Conservation (phyloP, 2,888 invertebrate genomes). For the Drosophila stalkeri region DNA sequence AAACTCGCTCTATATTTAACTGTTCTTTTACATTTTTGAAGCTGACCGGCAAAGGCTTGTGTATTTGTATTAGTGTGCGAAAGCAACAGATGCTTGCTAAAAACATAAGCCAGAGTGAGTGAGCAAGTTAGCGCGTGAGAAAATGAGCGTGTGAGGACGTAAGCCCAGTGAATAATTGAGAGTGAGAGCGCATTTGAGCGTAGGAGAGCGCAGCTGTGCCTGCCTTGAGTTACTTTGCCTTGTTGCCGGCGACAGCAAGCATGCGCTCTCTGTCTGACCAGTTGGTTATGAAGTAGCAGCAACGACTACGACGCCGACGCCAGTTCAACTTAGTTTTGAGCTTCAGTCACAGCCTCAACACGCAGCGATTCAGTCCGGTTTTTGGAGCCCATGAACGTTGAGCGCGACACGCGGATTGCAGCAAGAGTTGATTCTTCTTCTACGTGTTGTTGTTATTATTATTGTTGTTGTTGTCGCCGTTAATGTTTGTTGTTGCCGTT, state of each 20-base stretch:
- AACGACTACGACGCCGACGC: conserved; percentile 34
- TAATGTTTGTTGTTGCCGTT: conserved; percentile 18
- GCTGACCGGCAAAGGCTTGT: conserved; percentile 15
- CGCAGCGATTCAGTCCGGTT: conserved; percentile 80
- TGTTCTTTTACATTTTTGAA: conserved; percentile 12
- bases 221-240: conserved; percentile 32
- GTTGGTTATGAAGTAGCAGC: conserved; percentile 32
- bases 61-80: conserved; percentile 35
- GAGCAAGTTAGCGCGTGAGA: conserved; percentile 1
- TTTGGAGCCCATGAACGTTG: conserved; percentile 78
- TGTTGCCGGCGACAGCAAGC: conserved; percentile 71
- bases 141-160: neutral
- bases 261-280: conserved; percentile 76
- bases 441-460: conserved; percentile 5
- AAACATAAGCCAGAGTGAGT: conserved; percentile 17
- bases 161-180: neutral
- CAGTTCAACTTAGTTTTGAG: conserved; percentile 41
- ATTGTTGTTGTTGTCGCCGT: conserved; percentile 25
- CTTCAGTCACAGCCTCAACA: conserved; percentile 54
- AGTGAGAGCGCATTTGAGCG: conserved; percentile 18
- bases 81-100: conserved; percentile 21
- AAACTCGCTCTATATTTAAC: neutral
- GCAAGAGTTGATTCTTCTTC: conserved; percentile 17
- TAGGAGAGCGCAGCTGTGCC: conserved; percentile 30
- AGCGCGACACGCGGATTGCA: conserved; percentile 68